phyloP scores from a whole-genome alignment of 2,113 vertebrate genomes.

The Siniperca chuatsi region DNA sequence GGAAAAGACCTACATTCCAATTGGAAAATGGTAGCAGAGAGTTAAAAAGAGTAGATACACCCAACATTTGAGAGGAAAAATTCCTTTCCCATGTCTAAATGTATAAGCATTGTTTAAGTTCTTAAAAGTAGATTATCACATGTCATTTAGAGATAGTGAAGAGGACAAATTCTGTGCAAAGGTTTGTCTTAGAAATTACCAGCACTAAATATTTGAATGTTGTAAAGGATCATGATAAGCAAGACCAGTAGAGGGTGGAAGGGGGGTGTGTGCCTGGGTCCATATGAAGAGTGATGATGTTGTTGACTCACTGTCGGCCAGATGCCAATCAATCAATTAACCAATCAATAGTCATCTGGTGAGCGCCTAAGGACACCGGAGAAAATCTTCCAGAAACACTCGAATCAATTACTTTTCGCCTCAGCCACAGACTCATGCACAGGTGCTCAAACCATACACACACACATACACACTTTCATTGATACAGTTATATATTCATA shows the following conservation, averaged over 20 bases:
- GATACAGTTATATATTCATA: conserved; percentile 37
- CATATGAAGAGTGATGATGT: conserved; percentile 75
- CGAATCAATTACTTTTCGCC: conserved; percentile 75
- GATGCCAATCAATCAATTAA: conserved; percentile 83
- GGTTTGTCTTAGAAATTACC: conserved; percentile 13
- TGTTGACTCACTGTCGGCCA: conserved; percentile 72
- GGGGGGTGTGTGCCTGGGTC: not conserved
- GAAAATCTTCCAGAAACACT: conserved; percentile 75
- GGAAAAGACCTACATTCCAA: not conserved
- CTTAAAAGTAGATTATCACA: not conserved
- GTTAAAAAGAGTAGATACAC: not conserved
- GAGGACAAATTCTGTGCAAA: conserved; percentile 3
- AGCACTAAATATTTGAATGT: conserved; percentile 3
- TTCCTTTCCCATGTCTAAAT: not conserved
- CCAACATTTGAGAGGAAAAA: not conserved
- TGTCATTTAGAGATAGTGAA: not conserved
- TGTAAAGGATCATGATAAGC: conserved; percentile 10
- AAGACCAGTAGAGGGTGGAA: not conserved
- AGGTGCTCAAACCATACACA: conserved; percentile 7
- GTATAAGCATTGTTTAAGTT: not conserved
- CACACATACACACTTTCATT: not conserved
- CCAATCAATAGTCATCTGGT: conserved; percentile 83
- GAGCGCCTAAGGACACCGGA: conserved; percentile 67
- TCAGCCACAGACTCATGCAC: conserved; percentile 37
- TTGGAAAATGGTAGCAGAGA: not conserved